Base-by-base conservation (phyloP, 1,140 invertebrate species). In the Sarcophaga peregrina region DNA sequence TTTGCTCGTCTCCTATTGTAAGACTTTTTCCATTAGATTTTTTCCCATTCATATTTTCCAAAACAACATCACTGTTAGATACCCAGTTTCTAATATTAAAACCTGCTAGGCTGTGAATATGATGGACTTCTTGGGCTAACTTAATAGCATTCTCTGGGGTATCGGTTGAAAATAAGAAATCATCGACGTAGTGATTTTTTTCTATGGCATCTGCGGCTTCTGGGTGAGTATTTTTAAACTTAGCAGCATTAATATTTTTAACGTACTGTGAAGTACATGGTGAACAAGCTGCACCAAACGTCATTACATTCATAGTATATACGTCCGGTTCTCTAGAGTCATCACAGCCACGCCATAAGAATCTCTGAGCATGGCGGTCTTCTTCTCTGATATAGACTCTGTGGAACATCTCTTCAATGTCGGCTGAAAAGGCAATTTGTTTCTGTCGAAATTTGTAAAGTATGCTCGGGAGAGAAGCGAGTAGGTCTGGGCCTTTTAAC, bases 321-420 rank as follows among this genome's bases (percentile, higher is more conserved):
- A 76, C 68, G 20, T 81, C 83, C 6, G 83, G 83, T 13, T 75
- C 48, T 45, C 25, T 78, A 11, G 8, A 45, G 1, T 13, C 11
- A 15, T 75, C 58, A 7, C 78, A 58, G 10, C 45, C 74, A 17
- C 82, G 17, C 83, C 83, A 83, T 15, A 83, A 20, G 37, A 83
- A 83, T 1, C 83, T 58, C 54, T 83, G 83, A n/a, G n/a, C n/a
- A n/a, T n/a, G n/a, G n/a, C n/a, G n/a, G n/a, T 83, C 83, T 20
- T 81, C 54, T 47, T 37, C 11, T 15, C 80, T 62, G 15, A 83
- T 76, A 9, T 45, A 15, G 6, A 81, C 50, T 58, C 74, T 46
- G 45, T 83, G 76, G 45, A 91, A 91, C 90, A 91, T 91, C 9
- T 91, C 90, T 15, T 81, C n/a, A 5, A 91, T 90, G 80, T 90